Evolutionary conservation across 2,888 invertebrate species (phyloP), one percentile per base, ranked within the genome.

Genomic region (Malachius bipustulatus): DNA sequence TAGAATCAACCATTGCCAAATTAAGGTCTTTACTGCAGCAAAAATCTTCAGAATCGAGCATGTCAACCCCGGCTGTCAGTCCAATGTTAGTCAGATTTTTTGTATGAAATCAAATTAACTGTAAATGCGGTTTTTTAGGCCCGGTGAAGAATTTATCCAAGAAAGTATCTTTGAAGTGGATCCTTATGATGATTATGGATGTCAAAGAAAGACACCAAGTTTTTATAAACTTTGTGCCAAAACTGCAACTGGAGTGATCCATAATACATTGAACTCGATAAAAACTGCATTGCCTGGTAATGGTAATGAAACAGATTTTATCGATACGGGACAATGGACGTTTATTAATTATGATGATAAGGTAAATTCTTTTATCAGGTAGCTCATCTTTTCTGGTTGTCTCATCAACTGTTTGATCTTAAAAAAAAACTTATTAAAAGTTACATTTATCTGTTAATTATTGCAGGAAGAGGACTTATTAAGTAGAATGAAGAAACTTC

Each of bases 161-260:
- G 24, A 51, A 41, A 40, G 33, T 38, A 36, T 36, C 33, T 19
- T 19, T 19, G 24, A 19, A n/a, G 47, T 46, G 11, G 56, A 55
- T 24, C 38, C 49, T 4, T 51, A 53, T 15, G 59, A 57, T 28
- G 51, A 48, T 2, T 63, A 62, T 42, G 61, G 62, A 12, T n/a
- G n/a, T n/a, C n/a, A n/a, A n/a, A n/a, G n/a, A n/a, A 56, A 60
- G 12, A 52, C 62, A 51, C 62, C 62, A 0, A 59, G 59, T 46
- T 57, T 62, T 32, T 68, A 68, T 50, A 74, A 81, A 61, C 62
- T 81, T 54, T 70, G 83, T 51, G 78, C 79, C 0, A 77, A 79
- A 54, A 82, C 82, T 1, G 80, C 83, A 44, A 82, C 80, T 1
- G 83, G 81, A 1, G 79, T 84, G 42, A 77, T 84, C 55, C 56